Evolutionary conservation across 2,888 invertebrate species (phyloP).

Genomic region (Pandemis corylana): DNA sequence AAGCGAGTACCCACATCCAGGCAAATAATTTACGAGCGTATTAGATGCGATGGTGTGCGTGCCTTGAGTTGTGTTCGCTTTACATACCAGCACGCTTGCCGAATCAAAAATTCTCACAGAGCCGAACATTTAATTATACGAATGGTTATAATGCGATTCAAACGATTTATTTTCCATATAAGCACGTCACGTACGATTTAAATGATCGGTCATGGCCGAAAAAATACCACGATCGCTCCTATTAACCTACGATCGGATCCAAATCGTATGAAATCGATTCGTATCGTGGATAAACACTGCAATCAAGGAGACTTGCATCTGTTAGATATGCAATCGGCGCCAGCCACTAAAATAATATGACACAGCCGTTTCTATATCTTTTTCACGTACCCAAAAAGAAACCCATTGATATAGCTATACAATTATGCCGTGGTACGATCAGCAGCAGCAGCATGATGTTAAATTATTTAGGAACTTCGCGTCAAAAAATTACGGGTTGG

Average conservation of each 20-base stretch:
- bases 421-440: slow-evolving; percentile 67
- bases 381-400: slow-evolving; percentile 72
- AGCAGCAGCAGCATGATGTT: slow-evolving; percentile 53
- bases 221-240: slow-evolving; percentile 78
- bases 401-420: slow-evolving; percentile 69
- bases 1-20: slow-evolving; percentile 5
- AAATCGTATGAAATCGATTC: slow-evolving; percentile 81
- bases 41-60: neutral
- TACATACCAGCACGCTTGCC: slow-evolving; percentile 71
- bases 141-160: slow-evolving; percentile 78
- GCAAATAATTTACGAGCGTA: slow-evolving; percentile 3
- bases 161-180: slow-evolving; percentile 80
- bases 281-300: slow-evolving; percentile 80
- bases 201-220: slow-evolving; percentile 79
- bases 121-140: slow-evolving; percentile 80
- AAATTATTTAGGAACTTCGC: neutral
- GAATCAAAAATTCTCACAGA: slow-evolving; percentile 81
- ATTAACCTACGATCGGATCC: slow-evolving; percentile 78
- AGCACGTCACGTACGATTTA: slow-evolving; percentile 81
- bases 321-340: slow-evolving; percentile 78
- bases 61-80: neutral
- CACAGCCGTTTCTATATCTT: slow-evolving; percentile 81
- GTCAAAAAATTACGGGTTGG: too few species aligned
- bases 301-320: slow-evolving; percentile 79
- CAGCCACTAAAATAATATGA: slow-evolving; percentile 85